Evolutionary conservation across 2,888 invertebrate genomes (phyloP), one percentile per base, ranked within the genome.

Genomic region (Cyaniris semiargus): DNA sequence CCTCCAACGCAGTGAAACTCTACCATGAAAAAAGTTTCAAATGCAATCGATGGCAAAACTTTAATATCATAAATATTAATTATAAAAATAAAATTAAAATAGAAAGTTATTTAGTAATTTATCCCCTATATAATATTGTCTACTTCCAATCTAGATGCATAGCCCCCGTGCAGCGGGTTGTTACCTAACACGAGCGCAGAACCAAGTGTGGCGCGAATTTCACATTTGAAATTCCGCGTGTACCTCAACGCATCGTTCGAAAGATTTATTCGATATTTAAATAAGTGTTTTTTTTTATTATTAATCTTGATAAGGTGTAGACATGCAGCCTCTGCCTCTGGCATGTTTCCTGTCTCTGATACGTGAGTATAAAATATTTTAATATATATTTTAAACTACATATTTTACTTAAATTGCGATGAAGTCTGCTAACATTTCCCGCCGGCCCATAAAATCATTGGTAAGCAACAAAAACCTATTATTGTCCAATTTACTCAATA

Each of bases 291-390:
- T 60, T 21, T 66, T 66, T 13, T 0, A 13, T 4, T 66, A 10
- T 10, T 44, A 10, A 44, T 44, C 38, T 27, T 15, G 1, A 15
- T 27, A 66, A 66, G 15, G 15, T 31, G 15, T 7, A 74, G 60
- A 84, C 34, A 80, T 93, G 92, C 89, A 90, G 80, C 80, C 88
- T 0, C 80, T 86, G 75, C 92, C 93, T 0, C 78, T 93, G 1
- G 92, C 91, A 3, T 93, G 93, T 81, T 91, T 93, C 74, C 83
- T 93, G 44, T 93, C 93, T 0, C 79, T 92, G 4, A 92, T 93
- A 85, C 88, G 93, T 93, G 79, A 91, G 92, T 92, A 82, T 53
- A 13, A 74, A 78, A 21, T 23, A 72, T 70, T 78, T 74, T 13
- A 38, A n/a, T n/a, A 10, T 56, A 23, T 10, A 70, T 70, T 38